Evolutionary conservation across 2,888 invertebrate genomes (phyloP), one percentile per base, ranked within the genome.

Genomic region (Apamea crenata): DNA sequence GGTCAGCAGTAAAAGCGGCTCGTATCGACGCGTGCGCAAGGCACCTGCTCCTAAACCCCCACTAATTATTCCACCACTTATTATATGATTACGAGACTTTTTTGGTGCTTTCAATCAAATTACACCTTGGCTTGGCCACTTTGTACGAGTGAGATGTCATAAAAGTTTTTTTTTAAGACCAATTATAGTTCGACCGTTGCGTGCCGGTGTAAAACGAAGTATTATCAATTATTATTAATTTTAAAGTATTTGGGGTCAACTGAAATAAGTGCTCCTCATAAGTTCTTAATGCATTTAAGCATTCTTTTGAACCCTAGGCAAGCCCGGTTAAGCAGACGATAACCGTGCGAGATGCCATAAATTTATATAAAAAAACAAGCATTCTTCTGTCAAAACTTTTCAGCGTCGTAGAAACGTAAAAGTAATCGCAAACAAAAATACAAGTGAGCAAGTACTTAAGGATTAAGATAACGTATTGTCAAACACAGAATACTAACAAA

Each of bases 101-200:
- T 97, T 97, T 96, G 96, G 96, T 96, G 96, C 97, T 96, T 96
- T 97, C 97, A 96, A 96, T 96, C 96, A 96, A 97, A 97, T 97
- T 97, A 96, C 97, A 97, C 97, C 96, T 96, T 96, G 94, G 94
- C 91, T 91, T 88, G 93, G 93, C 93, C 94, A 95, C 95, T 96
- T 95, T 92, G 94, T 93, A 93, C 86, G 94, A 97, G 95, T 96
- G 94, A 97, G 96, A 96, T 96, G 96, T 97, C 96, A 96, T 96
- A 96, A 96, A 95, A 21, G 87, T 92, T 95, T 95, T 96, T 95
- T 96, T 93, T 92, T 86, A 18, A 88, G 74, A 84, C 85, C 88
- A 91, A 91, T 94, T 93, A 94, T 92, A 85, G 86, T 89, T 61
- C 88, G 90, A 90, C 93, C 88, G 93, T 92, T 93, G 93, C 91